phyloP scores from a whole-genome alignment of 2,113 vertebrate species.

The Agelaius phoeniceus region DNA sequence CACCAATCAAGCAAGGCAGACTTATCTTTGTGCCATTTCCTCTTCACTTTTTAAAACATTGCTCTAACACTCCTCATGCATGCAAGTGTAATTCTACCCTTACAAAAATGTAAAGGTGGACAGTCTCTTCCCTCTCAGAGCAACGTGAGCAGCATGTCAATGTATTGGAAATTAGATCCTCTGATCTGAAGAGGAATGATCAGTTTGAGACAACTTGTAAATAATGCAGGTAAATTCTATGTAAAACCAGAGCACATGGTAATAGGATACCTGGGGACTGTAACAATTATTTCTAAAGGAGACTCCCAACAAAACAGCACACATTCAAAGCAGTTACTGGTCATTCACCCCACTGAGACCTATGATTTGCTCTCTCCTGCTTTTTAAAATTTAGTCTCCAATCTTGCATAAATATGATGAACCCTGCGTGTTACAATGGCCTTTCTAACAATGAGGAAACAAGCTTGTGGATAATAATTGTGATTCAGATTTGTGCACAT shows the following conservation, averaged over 20 bases:
- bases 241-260: background rate
- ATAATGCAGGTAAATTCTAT: background rate
- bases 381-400: background rate
- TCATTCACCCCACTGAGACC: background rate
- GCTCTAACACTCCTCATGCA: background rate
- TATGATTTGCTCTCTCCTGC: background rate
- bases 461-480: rapidly evolving
- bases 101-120: background rate
- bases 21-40: background rate
- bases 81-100: background rate
- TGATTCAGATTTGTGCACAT: background rate
- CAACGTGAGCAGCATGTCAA: background rate
- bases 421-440: background rate
- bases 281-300: background rate
- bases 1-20: background rate
- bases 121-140: background rate
- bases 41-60: background rate
- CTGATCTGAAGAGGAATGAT: background rate
- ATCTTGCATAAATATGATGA: background rate
- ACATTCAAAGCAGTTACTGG: background rate
- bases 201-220: background rate
- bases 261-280: background rate
- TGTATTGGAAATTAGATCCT: background rate
- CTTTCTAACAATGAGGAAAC: background rate
- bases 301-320: background rate